These are phyloP conservation scores for Tragelaphus imberbis DNA, from an alignment of 2,113 vertebrate species.

Conservation along the genomic window DNA sequence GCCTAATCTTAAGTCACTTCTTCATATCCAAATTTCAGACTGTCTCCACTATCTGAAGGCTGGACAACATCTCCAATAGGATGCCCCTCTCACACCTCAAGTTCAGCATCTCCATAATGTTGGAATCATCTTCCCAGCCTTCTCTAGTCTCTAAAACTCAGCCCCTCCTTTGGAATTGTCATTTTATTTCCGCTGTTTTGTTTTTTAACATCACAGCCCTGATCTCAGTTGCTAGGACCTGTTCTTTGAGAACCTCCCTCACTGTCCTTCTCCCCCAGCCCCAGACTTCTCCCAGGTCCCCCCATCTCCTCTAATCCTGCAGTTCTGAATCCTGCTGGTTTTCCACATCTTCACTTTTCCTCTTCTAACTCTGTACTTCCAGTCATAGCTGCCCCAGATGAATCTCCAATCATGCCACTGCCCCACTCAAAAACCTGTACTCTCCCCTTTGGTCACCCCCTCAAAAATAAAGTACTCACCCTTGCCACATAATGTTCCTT, in stretches of 20 bases:
- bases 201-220: neutral
- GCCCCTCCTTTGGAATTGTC: neutral
- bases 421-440: neutral
- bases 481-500: neutral
- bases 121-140: neutral
- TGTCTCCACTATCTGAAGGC: neutral
- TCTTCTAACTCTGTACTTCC: neutral
- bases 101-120: neutral
- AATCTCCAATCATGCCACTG: neutral
- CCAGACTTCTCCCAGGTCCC: neutral
- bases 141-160: neutral
- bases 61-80: neutral
- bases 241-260: neutral
- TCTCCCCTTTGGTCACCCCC: neutral
- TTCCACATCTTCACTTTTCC: neutral
- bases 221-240: neutral
- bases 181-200: neutral
- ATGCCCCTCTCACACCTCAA: neutral
- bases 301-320: neutral
- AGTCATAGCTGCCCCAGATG: neutral
- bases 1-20: neutral
- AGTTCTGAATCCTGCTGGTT: neutral
- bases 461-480: neutral
- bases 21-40: neutral
- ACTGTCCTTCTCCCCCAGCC: rapidly evolving